phyloP scores from a whole-genome alignment of 37 sponge, comb jelly and placozoan species.

The Ianthella basta region DNA sequence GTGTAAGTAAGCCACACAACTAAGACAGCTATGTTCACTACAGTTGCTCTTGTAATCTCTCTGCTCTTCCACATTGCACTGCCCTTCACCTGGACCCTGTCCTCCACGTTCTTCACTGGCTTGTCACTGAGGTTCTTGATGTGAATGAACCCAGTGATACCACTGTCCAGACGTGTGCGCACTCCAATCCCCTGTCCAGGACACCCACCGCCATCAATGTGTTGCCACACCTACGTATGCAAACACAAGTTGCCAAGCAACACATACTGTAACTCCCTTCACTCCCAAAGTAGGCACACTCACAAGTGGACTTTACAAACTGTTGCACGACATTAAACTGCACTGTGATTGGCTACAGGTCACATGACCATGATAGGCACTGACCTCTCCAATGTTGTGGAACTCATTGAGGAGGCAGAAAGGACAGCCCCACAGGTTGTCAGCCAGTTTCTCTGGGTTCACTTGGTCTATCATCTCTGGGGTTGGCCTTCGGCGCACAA shows the following conservation, averaged over 20 bases:
- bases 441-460: conserved; percentile 73
- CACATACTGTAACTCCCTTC: too few species aligned
- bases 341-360: not conserved
- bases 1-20: too few species aligned
- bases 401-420: conserved; percentile 70
- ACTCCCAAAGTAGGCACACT: not conserved
- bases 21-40: too few species aligned
- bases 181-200: conserved; percentile 95
- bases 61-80: too few species aligned
- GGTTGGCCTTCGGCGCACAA: conserved; percentile 80
- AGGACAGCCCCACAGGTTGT: conserved; percentile 90
- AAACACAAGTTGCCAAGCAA: not conserved
- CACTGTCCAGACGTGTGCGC: conserved; percentile 85
- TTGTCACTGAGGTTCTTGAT: conserved; percentile 94
- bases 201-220: conserved; percentile 93
- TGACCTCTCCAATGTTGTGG: conserved; percentile 28
- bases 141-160: conserved; percentile 90
- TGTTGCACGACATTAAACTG: not conserved
- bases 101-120: conserved; percentile 75
- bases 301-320: not conserved
- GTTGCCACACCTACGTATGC: conserved; percentile 86
- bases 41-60: too few species aligned
- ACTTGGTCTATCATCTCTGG: conserved; percentile 79
- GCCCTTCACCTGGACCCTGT: conserved; percentile 85
- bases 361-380: not conserved